Evolutionary conservation across 2,797 vertebrate genomes (phyloP).

Genomic region (Hypotaenidia philippensis): DNA sequence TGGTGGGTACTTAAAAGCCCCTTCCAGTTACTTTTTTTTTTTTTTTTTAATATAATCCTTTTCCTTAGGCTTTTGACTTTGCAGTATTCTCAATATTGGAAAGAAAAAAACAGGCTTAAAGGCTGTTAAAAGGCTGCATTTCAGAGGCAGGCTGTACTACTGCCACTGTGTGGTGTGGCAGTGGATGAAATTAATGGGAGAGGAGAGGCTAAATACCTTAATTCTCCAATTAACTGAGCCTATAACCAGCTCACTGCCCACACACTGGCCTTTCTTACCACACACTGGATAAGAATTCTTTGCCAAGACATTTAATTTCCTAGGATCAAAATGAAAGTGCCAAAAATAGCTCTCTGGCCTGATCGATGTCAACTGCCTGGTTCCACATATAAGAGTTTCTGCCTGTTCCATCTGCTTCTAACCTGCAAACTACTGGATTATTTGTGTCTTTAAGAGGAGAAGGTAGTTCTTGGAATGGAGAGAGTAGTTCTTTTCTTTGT

Average conservation of each 20-base stretch:
- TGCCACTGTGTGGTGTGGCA: neutral
- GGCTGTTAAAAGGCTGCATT: neutral
- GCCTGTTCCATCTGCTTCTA: neutral
- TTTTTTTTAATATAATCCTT: neutral
- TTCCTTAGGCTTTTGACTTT: neutral
- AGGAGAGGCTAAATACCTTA: neutral
- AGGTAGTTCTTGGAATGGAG: neutral
- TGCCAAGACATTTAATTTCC: neutral
- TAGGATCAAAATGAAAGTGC: neutral
- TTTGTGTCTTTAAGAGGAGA: neutral
- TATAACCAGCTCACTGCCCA: constrained; percentile 4
- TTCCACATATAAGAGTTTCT: neutral
- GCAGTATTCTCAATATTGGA: neutral
- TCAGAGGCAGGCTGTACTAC: neutral
- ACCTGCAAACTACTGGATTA: neutral
- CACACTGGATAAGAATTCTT: neutral
- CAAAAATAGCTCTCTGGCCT: neutral
- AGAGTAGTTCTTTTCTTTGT: neutral
- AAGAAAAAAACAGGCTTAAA: neutral
- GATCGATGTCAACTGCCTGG: neutral
- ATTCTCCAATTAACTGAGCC: constrained; percentile 1
- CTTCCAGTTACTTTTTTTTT: neutral
- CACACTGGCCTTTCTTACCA: neutral
- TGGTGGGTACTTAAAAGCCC: neutral
- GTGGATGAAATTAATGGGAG: neutral